phyloP scores from a whole-genome alignment of 2,113 vertebrate genomes.

The Dryoscopus gambensis region DNA sequence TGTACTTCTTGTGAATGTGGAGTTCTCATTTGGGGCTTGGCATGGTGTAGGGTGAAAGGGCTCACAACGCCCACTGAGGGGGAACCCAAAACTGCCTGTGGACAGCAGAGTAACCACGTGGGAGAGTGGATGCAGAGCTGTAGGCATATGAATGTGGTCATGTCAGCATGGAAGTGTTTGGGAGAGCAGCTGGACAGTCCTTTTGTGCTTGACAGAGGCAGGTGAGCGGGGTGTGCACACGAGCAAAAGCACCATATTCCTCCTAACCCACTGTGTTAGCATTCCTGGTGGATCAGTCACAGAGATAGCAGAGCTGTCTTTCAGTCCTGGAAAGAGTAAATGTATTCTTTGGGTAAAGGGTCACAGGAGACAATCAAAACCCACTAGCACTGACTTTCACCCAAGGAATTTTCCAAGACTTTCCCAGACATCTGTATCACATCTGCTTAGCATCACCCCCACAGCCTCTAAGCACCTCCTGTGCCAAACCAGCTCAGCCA shows the following conservation, averaged over 20 bases:
- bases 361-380: not conserved
- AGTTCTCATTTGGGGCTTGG: not conserved
- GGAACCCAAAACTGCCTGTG: not conserved
- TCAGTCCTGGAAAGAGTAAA: not conserved
- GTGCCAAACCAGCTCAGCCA: not conserved
- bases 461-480: not conserved
- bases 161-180: not conserved
- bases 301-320: not conserved
- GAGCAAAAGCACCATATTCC: not conserved
- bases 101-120: rapidly evolving
- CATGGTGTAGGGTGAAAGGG: not conserved
- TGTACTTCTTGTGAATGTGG: not conserved
- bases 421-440: not conserved
- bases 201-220: not conserved
- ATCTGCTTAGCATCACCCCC: not conserved
- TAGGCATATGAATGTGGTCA: rapidly evolving
- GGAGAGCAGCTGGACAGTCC: not conserved
- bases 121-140: not conserved
- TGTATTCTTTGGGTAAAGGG: not conserved
- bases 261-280: not conserved
- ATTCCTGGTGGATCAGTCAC: not conserved
- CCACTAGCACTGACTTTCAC: not conserved
- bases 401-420: not conserved
- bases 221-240: rapidly evolving
- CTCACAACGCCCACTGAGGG: not conserved